Base-by-base conservation (phyloP, 1,140 invertebrate species). In the Kradibia gibbosae region DNA sequence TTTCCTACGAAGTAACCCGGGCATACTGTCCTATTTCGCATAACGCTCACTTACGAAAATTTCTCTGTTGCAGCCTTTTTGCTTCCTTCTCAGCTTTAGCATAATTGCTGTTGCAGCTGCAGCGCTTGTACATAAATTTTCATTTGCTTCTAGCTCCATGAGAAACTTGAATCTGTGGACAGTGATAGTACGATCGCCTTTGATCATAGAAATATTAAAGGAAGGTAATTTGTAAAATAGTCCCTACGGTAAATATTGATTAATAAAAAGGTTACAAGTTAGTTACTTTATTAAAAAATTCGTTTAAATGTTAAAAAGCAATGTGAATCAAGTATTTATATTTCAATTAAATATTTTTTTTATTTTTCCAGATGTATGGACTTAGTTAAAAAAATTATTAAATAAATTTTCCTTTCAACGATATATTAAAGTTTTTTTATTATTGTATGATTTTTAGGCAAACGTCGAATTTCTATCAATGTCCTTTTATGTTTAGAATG, bases 141-240 rank as follows among this genome's bases (percentile, higher is more conserved):
- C 13, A 25, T 50, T 57, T 71, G 28, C 55, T 78, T 67, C 7
- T 2, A 39, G 20, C 3, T 8, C 39, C 1, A 8, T 39, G 36
- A 67, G n/a, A 0, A 67, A 67, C 28, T 67, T 67, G 13, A 4
- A 20, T 15, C 8, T 22, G 13, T 55, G 17, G 15, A 36, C 17
- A 39, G 7, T 25, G 53, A 57, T 13, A 36, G 50, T 15, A 22
- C n/a, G 74, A 65, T 77, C 25, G 8, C 10, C 20, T n/a, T n/a
- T 3, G 3, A 31, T 11, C 60, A 78, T 67, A 67, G 50, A 53
- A 53, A 70, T 70, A 67, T 78, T 78, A 78, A 78, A 62, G 62
- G 17, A 50, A 67, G 1, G 28, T 78, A 50, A 53, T 70, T 67
- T 53, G 36, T 36, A 67, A 78, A 50, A 25, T 67, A 31, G 67